Evolutionary conservation across 2,888 invertebrate species (phyloP).

Genomic region (Asteroscopus sphinx): DNA sequence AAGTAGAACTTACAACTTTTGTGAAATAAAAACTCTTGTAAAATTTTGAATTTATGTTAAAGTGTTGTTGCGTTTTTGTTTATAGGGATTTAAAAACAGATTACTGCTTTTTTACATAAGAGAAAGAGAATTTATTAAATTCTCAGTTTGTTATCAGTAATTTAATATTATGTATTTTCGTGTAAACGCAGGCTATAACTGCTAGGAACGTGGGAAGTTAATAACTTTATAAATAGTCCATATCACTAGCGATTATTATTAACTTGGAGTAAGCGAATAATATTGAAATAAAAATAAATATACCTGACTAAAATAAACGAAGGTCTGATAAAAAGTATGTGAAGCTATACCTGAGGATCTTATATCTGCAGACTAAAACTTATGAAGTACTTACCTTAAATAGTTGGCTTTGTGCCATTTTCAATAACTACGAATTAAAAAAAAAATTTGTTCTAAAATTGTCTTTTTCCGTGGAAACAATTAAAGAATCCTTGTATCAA

Average conservation of each 20-base stretch:
- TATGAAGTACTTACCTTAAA: not conserved
- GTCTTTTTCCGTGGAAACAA: not conserved
- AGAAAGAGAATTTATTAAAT: not conserved
- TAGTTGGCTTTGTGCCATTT: slow-evolving; percentile 4
- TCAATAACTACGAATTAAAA: not conserved
- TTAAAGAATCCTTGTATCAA: too few relatives aligned
- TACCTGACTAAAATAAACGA: too few relatives aligned
- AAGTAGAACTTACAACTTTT: slow-evolving; percentile 31
- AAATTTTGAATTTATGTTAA: slow-evolving; percentile 41
- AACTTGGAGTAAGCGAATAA: too few relatives aligned
- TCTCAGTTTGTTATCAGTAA: not conserved
- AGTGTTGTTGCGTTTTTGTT: slow-evolving; percentile 19
- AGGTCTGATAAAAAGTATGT: not conserved
- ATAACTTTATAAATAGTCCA: too few relatives aligned
- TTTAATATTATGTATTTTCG: not conserved
- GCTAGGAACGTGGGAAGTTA: not conserved
- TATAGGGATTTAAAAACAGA: too few relatives aligned
- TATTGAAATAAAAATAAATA: too few relatives aligned
- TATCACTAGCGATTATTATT: too few relatives aligned
- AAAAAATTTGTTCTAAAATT: not conserved
- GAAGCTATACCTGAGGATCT: not conserved
- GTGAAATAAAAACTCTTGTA: slow-evolving; percentile 39
- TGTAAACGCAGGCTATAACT: not conserved
- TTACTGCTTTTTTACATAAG: too few relatives aligned
- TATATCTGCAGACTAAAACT: slow-evolving; percentile 1